Conservation (phyloP, 2,113 vertebrate genomes). For the Syngnathus floridae region DNA sequence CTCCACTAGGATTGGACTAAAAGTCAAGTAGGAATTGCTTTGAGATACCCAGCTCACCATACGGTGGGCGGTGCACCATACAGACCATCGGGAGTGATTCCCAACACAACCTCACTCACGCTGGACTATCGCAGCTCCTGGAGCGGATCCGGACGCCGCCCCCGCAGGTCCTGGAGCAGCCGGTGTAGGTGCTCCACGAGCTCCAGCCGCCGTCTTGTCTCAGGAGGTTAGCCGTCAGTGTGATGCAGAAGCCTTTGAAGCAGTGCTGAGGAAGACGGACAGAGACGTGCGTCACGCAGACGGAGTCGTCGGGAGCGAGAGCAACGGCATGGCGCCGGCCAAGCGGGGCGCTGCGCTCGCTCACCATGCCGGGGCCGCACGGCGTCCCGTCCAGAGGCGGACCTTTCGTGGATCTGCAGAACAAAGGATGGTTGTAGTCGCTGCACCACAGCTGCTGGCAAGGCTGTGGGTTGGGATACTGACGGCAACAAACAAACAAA, state of each 20-base stretch:
- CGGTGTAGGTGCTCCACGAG: conserved; percentile 83
- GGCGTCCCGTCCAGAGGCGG: conserved; percentile 92
- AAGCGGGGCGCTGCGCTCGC: background rate
- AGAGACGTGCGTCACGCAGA: conserved; percentile 7
- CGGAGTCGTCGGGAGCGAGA: background rate
- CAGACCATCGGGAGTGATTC: background rate
- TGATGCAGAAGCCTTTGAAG: conserved; percentile 93
- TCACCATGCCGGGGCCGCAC: conserved; percentile 87
- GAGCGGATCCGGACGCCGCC: conserved; percentile 84
- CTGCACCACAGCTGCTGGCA: conserved; percentile 97
- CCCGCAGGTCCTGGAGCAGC: conserved; percentile 89
- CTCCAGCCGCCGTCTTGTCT: conserved; percentile 94
- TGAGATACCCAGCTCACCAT: no score
- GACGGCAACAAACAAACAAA: conserved; percentile 7
- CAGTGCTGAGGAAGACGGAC: conserved; percentile 76
- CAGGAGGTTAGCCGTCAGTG: conserved; percentile 84
- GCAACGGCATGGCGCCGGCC: background rate
- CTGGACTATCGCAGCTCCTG: conserved; percentile 85
- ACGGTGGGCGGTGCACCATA: no score
- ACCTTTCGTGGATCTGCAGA: conserved; percentile 95
- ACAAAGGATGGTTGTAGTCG: conserved; percentile 89
- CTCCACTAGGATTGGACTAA: no score
- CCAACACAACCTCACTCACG: conserved; percentile 72
- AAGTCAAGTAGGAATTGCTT: no score
- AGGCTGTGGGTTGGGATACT: conserved; percentile 88